Evolutionary conservation across 2,888 invertebrate species (phyloP).

Genomic region (Calliopum simillimum): DNA sequence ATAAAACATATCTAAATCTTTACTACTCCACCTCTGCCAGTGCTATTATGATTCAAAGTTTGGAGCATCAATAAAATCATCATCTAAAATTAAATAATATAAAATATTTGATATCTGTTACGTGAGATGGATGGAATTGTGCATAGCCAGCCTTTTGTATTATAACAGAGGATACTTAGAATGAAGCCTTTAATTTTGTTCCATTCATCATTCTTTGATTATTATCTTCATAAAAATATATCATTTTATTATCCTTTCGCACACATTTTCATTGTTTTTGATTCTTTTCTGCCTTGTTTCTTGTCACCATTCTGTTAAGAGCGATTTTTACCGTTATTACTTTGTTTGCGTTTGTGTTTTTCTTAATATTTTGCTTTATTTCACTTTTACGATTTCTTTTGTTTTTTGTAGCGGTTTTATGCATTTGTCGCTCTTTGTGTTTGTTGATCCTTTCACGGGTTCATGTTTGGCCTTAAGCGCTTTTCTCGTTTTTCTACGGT

Average conservation of each 20-base stretch:
- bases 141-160: no score
- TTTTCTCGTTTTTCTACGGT: conserved; percentile 43
- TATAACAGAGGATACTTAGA: no score
- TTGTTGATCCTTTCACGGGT: conserved; percentile 25
- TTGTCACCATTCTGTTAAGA: neutral
- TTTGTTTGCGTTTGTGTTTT: conserved; percentile 1
- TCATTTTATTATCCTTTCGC: no score
- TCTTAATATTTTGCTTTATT: neutral
- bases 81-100: no score
- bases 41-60: no score
- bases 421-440: neutral
- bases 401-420: conserved; percentile 9
- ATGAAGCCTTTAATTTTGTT: neutral
- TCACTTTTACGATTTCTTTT: neutral
- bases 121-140: no score
- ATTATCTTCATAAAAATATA: no score
- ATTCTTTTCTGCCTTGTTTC: neutral
- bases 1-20: no score
- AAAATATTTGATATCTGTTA: no score
- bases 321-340: neutral
- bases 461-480: conserved; percentile 40
- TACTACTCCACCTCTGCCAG: no score
- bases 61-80: no score
- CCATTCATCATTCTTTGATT: neutral
- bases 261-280: neutral